phyloP scores from a whole-genome alignment of 2,888 invertebrate species.

The Agrotis clavis region DNA sequence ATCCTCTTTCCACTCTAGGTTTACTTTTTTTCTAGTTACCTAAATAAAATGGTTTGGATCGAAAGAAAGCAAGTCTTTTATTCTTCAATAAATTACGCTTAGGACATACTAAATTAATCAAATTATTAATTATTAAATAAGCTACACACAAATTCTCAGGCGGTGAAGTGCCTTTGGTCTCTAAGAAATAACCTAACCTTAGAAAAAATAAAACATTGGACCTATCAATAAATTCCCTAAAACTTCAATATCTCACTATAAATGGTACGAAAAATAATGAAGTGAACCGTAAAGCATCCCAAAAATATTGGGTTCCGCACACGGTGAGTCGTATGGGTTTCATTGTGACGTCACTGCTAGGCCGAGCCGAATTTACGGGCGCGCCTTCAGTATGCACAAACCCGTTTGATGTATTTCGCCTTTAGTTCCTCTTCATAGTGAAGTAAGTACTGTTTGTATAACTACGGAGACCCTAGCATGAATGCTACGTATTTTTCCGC shows the following conservation, averaged over 20 bases:
- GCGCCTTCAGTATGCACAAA: conserved; percentile 33
- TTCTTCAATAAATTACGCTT: no score
- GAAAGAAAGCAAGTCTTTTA: no score
- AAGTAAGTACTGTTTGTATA: no score
- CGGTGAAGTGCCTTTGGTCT: no score
- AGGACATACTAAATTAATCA: no score
- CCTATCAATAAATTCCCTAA: background rate
- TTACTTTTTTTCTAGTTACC: no score
- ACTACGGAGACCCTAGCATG: no score
- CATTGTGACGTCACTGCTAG: conserved; percentile 16
- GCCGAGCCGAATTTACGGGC: conserved; percentile 35
- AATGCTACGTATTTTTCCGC: no score
- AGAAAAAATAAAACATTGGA: conserved; percentile 4
- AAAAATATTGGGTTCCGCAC: conserved; percentile 32
- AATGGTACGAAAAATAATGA: conserved; percentile 37
- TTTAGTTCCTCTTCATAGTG: background rate
- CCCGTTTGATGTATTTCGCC: conserved; percentile 34
- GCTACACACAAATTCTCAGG: no score
- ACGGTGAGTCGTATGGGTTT: conserved; percentile 28
- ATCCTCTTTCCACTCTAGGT: no score
- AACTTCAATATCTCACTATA: conserved; percentile 28
- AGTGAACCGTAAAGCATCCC: conserved; percentile 31
- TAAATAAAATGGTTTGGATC: no score
- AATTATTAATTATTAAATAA: no score
- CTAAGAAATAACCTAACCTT: background rate